phyloP scores from a whole-genome alignment of 64 coral and sea anemone species.

The Catalaphyllia jardinei region DNA sequence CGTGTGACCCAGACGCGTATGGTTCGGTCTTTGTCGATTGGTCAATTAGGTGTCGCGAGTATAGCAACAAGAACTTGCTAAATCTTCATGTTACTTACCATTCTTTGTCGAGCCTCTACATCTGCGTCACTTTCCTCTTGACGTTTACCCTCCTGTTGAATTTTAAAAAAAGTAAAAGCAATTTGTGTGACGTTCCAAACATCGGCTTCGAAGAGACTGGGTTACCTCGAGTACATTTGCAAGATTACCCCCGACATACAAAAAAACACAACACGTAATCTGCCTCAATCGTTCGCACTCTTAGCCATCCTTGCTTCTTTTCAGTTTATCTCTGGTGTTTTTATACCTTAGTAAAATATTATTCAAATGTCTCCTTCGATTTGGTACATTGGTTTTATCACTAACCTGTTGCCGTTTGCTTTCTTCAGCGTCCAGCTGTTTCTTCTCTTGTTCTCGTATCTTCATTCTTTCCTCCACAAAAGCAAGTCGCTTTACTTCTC shows the following conservation, averaged over 20 bases:
- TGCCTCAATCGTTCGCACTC: too few relatives aligned
- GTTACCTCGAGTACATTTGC: too few relatives aligned
- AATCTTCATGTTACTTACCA: constrained; percentile 36
- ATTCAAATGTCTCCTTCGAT: too few relatives aligned
- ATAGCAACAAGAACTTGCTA: not conserved
- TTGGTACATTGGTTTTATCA: not conserved
- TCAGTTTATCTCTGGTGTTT: not conserved
- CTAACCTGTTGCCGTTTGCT: constrained; percentile 68
- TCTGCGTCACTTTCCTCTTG: constrained; percentile 80
- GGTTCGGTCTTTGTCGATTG: not conserved
- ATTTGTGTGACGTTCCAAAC: not conserved
- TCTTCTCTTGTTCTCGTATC: constrained; percentile 80
- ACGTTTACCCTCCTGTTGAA: constrained; percentile 72
- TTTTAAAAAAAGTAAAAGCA: too few relatives aligned
- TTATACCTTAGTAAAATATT: not conserved
- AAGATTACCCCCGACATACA: too few relatives aligned
- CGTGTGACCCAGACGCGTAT: too few relatives aligned
- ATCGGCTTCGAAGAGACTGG: too few relatives aligned
- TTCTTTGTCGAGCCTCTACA: constrained; percentile 68
- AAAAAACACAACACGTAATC: too few relatives aligned
- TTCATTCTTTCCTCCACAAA: constrained; percentile 93
- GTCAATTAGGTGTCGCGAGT: not conserved
- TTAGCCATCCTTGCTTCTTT: not conserved
- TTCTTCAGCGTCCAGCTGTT: constrained; percentile 64
- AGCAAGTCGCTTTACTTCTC: constrained; percentile 88